Conservation (phyloP, 2,797 vertebrate genomes). For the Erithacus rubecula region DNA sequence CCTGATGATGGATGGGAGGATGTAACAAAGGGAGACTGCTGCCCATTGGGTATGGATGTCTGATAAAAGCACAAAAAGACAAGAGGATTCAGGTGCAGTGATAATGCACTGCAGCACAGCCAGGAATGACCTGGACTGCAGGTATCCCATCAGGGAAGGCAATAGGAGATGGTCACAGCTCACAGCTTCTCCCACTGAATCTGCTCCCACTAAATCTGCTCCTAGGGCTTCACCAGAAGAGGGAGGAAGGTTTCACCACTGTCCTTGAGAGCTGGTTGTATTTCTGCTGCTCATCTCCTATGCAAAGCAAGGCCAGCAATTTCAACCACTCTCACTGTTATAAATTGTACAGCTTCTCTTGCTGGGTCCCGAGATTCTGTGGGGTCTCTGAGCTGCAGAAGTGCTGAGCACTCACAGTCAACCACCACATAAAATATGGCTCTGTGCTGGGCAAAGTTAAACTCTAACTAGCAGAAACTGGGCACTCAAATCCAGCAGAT, state of each 20-base stretch:
- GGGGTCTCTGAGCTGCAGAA: not conserved
- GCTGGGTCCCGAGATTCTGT: not conserved
- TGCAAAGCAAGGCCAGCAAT: slow-evolving; percentile 29
- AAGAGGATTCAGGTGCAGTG: not conserved
- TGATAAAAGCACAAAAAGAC: not conserved
- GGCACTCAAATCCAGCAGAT: not conserved
- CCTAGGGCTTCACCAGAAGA: not conserved
- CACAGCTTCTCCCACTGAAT: not conserved
- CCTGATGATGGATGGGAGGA: not conserved
- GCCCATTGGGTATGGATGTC: not conserved
- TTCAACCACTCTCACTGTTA: not conserved
- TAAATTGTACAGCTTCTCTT: slow-evolving; percentile 20
- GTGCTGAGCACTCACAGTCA: not conserved
- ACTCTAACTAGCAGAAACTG: not conserved
- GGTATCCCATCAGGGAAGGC: not conserved
- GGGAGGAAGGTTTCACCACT: not conserved
- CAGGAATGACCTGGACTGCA: not conserved
- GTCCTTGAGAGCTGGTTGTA: slow-evolving; percentile 3
- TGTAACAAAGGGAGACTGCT: not conserved
- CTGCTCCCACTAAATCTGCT: slow-evolving; percentile 11
- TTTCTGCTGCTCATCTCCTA: slow-evolving; percentile 29
- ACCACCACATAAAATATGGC: not conserved
- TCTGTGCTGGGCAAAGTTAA: not conserved
- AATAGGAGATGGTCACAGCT: not conserved
- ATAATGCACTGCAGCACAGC: not conserved